Conservation (phyloP, 2,888 invertebrate species). For the Antitype chi region DNA sequence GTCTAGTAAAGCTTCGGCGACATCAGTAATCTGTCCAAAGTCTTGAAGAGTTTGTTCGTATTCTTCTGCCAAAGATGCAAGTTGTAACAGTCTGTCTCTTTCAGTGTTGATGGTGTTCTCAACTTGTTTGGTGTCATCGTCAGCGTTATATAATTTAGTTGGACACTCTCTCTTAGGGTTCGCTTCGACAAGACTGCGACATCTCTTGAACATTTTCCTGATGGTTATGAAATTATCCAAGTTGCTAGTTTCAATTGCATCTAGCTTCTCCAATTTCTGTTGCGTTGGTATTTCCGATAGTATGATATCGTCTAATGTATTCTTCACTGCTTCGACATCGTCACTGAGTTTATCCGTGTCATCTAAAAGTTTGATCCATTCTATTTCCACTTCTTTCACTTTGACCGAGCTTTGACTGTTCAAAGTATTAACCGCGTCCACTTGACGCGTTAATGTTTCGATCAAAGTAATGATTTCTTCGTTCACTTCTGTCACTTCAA, state of each 20-base stretch:
- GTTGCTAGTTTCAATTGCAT: slow-evolving; percentile 93
- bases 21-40: slow-evolving; percentile 95
- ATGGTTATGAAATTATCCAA: slow-evolving; percentile 91
- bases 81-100: slow-evolving; percentile 94
- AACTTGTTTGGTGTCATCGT: slow-evolving; percentile 93
- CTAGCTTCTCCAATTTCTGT: slow-evolving; percentile 92
- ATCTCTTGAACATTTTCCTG: slow-evolving; percentile 91
- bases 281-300: slow-evolving; percentile 92
- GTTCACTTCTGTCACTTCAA: slow-evolving; percentile 92
- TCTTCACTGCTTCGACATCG: slow-evolving; percentile 87
- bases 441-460: slow-evolving; percentile 91
- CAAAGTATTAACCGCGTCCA: slow-evolving; percentile 93
- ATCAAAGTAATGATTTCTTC: slow-evolving; percentile 92
- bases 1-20: slow-evolving; percentile 95
- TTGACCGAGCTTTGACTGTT: slow-evolving; percentile 84
- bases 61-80: slow-evolving; percentile 95
- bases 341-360: slow-evolving; percentile 91
- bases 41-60: slow-evolving; percentile 97
- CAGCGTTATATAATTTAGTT: slow-evolving; percentile 91
- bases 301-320: slow-evolving; percentile 89
- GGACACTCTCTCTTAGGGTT: slow-evolving; percentile 94
- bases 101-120: slow-evolving; percentile 93
- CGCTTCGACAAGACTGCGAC: slow-evolving; percentile 92
- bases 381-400: slow-evolving; percentile 91
- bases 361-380: slow-evolving; percentile 93